Conservation (phyloP, 2,797 vertebrate genomes). For the Channa striata region DNA sequence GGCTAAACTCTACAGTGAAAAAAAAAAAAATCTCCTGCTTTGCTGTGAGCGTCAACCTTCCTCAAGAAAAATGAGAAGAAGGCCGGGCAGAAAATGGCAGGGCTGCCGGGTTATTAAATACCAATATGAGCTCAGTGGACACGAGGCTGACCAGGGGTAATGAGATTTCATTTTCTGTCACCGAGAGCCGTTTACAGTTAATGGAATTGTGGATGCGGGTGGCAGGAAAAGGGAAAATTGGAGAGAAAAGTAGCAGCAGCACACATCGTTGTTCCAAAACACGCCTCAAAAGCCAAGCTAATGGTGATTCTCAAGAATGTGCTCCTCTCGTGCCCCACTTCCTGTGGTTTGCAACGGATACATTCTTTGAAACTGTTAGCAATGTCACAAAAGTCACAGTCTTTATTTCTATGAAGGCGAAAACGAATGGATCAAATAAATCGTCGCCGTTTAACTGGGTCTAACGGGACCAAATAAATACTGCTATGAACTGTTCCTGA, state of each 20-base stretch:
- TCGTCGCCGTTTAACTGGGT: neutral
- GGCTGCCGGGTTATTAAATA: slow-evolving; percentile 6
- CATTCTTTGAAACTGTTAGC: neutral
- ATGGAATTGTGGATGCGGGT: slow-evolving; percentile 21
- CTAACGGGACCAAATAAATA: neutral
- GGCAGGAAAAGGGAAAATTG: slow-evolving; percentile 3
- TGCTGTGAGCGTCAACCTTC: neutral
- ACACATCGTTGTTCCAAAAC: neutral
- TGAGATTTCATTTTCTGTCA: slow-evolving; percentile 5
- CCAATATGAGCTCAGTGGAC: slow-evolving; percentile 23
- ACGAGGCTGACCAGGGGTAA: slow-evolving; percentile 31
- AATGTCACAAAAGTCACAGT: too few relatives aligned
- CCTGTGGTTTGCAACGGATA: neutral
- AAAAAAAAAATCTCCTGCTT: neutral
- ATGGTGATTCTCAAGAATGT: slow-evolving; percentile 12
- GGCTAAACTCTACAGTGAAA: slow-evolving; percentile 10
- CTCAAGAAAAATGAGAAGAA: slow-evolving; percentile 2
- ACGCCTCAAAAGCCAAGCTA: slow-evolving; percentile 4
- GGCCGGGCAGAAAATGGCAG: neutral
- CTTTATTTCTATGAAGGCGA: too few relatives aligned
- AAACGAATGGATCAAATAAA: neutral
- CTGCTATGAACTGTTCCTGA: neutral
- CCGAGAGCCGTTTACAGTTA: slow-evolving; percentile 22
- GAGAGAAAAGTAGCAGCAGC: slow-evolving; percentile 8
- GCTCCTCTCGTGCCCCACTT: neutral